Evolutionary conservation across 37 sponge, comb jelly and placozoan genomes (phyloP).

Genomic region (Amphimedon queenslandica): DNA sequence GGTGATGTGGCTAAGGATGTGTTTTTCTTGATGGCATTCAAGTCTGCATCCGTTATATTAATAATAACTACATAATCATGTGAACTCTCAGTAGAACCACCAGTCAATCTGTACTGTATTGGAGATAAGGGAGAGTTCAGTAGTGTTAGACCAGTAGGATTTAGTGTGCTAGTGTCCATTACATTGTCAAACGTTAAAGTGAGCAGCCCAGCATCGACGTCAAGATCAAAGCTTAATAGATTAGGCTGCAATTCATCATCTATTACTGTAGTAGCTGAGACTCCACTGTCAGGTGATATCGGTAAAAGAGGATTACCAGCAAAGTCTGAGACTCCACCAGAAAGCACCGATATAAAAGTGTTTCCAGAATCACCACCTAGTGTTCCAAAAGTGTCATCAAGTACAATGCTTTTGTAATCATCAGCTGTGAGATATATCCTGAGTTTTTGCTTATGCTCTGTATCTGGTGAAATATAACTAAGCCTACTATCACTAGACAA

Average conservation of each 20-base stretch:
- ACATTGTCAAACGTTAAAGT: conserved; percentile 77
- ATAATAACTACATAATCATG: conserved; percentile 56
- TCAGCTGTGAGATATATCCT: conserved; percentile 36
- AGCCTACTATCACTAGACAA: conserved; percentile 67
- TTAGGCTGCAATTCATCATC: conserved; percentile 42
- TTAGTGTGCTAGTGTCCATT: conserved; percentile 54
- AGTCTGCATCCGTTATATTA: conserved; percentile 47
- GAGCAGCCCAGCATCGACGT: conserved; percentile 66
- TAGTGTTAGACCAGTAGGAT: conserved; percentile 45
- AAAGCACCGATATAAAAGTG: conserved; percentile 43
- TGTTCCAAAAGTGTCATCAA: conserved; percentile 43
- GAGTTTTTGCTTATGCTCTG: conserved; percentile 31
- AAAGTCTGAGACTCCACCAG: conserved; percentile 57
- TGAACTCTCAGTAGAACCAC: conserved; percentile 35
- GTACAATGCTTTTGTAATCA: conserved; percentile 58
- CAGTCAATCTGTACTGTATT: conserved; percentile 31
- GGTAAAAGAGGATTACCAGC: conserved; percentile 65
- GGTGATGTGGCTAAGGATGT: conserved; percentile 51
- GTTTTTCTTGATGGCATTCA: conserved; percentile 81
- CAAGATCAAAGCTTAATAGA: conserved; percentile 62
- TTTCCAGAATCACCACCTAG: neutral
- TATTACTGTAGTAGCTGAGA: conserved; percentile 15
- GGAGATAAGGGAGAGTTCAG: conserved; percentile 24
- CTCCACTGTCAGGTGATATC: conserved; percentile 6
- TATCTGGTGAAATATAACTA: conserved; percentile 35